These are phyloP conservation scores for Manis pentadactyla DNA, from an alignment of 2,797 vertebrate species.

Conservation along the genomic window DNA sequence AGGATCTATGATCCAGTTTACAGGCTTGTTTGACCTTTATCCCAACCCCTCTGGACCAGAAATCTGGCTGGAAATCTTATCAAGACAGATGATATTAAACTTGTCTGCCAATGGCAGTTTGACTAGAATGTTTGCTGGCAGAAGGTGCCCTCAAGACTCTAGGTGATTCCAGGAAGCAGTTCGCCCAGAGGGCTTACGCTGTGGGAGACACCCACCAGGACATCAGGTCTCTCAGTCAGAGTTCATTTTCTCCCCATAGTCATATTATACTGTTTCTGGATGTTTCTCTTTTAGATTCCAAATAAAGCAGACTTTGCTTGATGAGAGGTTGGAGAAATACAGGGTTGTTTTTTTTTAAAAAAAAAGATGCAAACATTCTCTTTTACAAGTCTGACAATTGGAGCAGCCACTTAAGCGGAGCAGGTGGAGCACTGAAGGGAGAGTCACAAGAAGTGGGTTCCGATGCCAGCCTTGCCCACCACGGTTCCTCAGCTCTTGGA, in stretches of 20 bases:
- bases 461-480: neutral
- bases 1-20: neutral
- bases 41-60: slow-evolving; percentile 31
- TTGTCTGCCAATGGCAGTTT: slow-evolving; percentile 37
- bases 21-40: slow-evolving; percentile 52
- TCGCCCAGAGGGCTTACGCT: neutral
- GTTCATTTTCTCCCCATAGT: neutral
- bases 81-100: slow-evolving; percentile 46
- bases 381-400: slow-evolving; percentile 1
- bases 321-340: neutral
- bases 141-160: slow-evolving; percentile 15
- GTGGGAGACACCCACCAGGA: neutral
- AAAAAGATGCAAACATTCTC: neutral
- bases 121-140: slow-evolving; percentile 37
- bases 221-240: neutral
- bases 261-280: neutral
- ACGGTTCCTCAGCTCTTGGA: neutral
- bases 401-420: neutral
- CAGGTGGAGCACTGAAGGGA: neutral
- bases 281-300: slow-evolving; percentile 33
- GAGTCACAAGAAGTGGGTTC: neutral
- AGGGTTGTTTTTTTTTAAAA: neutral
- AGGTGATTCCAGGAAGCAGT: slow-evolving; percentile 46
- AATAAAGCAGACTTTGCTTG: slow-evolving; percentile 16
- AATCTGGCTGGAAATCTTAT: slow-evolving; percentile 57